Evolutionary conservation across 1,140 invertebrate genomes (phyloP), one percentile per base, ranked within the genome.

Genomic region (Euwallacea similis): DNA sequence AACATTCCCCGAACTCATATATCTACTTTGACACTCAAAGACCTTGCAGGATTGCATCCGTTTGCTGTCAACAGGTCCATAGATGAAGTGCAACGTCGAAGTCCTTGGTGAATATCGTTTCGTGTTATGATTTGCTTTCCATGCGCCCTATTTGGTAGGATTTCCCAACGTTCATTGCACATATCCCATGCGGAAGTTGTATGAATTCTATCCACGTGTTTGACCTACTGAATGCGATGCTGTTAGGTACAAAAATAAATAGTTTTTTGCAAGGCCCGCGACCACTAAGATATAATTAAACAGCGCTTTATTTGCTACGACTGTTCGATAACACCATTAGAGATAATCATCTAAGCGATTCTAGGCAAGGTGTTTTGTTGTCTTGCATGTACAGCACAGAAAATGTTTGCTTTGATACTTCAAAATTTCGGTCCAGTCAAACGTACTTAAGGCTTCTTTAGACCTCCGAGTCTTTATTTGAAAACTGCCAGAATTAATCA

Each of bases 121-220:
- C 13, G 46, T 13, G 13, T 50, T 50, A 50, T 33, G 15, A 10
- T 58, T 58, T n/a, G 16, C 21, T 58, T 58, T 58, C 16, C 42
- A 61, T 61, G 42, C n/a, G 41, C 59, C 11, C 42, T n/a, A 61
- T 21, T 21, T 42, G 42, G n/a, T 11, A 61, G 59, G 21, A 61
- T 61, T 61, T 61, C 59, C 16, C 11, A 43, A 43, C 43, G 21
- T 16, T n/a, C 59, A 41, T 42, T 61, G 59, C 59, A 61, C 15
- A 16, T 33, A 58, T 58, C 21, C 55, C 16, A 58, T 42, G 59
- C 59, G 59, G 59, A 61, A 61, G 59, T 61, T 61, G 55, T 58
- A 58, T 61, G 59, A 43, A 61, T 61, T 61, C 59, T 41, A 43
- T 61, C 59, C 59, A 61, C 59, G 59, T 61, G 59, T 61, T 61